phyloP scores from a whole-genome alignment of 2,888 invertebrate genomes.

The Oligia latruncula region DNA sequence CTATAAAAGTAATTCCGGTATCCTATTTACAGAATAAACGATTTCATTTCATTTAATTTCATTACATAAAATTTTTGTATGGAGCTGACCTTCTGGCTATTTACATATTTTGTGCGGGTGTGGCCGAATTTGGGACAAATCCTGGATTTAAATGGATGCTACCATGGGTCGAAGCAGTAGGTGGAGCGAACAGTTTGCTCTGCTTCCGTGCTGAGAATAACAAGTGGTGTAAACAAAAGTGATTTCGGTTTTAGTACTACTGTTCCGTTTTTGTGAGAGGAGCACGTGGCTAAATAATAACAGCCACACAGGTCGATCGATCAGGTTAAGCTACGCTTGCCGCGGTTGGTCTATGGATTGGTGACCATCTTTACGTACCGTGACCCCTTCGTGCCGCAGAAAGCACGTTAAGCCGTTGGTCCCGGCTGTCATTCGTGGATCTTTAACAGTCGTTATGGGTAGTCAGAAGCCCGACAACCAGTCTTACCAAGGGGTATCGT shows the following conservation, averaged over 20 bases:
- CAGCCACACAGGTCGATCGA: too few relatives aligned
- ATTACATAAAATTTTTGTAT: not conserved
- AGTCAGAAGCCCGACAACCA: too few relatives aligned
- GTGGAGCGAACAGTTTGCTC: conserved; percentile 36
- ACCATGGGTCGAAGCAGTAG: conserved; percentile 21
- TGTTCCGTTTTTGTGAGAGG: not conserved
- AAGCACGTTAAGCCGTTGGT: too few relatives aligned
- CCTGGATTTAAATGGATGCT: conserved; percentile 38
- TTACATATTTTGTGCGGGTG: not conserved
- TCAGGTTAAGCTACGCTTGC: too few relatives aligned
- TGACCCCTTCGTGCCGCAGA: too few relatives aligned
- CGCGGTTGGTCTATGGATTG: too few relatives aligned
- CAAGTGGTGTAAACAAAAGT: conserved; percentile 43
- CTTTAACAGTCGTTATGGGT: too few relatives aligned
- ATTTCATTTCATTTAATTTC: not conserved
- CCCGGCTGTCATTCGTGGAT: too few relatives aligned
- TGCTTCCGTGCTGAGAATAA: conserved; percentile 53
- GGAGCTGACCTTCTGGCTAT: not conserved
- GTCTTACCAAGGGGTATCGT: too few relatives aligned
- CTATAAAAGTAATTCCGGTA: not conserved
- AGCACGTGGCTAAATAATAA: too few relatives aligned
- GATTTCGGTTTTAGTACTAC: conserved; percentile 35
- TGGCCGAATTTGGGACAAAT: conserved; percentile 12
- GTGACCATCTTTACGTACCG: too few relatives aligned
- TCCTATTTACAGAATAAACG: not conserved